phyloP scores from a whole-genome alignment of 2,888 invertebrate genomes.

The Drosophila paracracens region DNA sequence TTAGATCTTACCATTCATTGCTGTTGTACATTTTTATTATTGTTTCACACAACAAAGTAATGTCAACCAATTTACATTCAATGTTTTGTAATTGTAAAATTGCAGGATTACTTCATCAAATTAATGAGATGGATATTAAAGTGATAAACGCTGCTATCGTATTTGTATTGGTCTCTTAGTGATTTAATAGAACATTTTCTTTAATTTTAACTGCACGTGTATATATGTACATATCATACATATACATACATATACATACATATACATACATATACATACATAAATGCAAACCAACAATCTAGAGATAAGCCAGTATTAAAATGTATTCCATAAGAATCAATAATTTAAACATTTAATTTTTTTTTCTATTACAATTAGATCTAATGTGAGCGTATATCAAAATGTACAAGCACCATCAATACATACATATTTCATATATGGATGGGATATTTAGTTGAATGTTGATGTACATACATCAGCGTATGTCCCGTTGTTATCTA shows the following conservation, averaged over 20 bases:
- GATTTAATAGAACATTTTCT: constrained; percentile 60
- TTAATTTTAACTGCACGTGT: constrained; percentile 69
- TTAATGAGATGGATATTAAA: constrained; percentile 85
- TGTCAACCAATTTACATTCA: constrained; percentile 55
- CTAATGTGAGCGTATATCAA: constrained; percentile 52
- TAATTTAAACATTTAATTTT: constrained; percentile 32
- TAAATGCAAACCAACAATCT: constrained; percentile 6
- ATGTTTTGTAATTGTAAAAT: constrained; percentile 75
- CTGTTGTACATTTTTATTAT: not conserved
- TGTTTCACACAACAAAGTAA: constrained; percentile 21
- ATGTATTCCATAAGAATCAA: constrained; percentile 36
- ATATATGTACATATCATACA: constrained; percentile 30
- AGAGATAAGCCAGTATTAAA: constrained; percentile 38
- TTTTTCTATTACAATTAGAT: constrained; percentile 35
- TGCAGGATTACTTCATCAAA: constrained; percentile 85
- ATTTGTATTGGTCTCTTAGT: constrained; percentile 80
- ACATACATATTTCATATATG: not conserved
- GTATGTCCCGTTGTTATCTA: constrained; percentile 15
- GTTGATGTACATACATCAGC: constrained; percentile 22
- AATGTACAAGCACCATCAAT: constrained; percentile 33
- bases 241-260: constrained; percentile 17
- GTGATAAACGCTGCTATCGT: constrained; percentile 77
- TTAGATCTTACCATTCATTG: not conserved
- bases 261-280: constrained; percentile 17
- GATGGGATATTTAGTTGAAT: constrained; percentile 22